Evolutionary conservation across 2,888 invertebrate species (phyloP), one percentile per base, ranked within the genome.

Genomic region (Leptogaster cylindrica): DNA sequence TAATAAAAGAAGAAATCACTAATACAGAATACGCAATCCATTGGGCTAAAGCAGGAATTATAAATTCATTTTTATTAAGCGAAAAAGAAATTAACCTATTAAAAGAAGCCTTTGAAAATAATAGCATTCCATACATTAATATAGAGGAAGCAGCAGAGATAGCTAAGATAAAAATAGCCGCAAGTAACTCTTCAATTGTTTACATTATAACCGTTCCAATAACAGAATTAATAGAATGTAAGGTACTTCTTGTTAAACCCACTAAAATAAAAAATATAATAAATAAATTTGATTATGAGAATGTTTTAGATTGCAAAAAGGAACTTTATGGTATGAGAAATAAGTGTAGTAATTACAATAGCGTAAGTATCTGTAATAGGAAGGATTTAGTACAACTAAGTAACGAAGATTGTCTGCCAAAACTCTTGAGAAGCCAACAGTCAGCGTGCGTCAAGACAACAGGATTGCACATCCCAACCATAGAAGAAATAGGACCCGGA

Each of bases 31-130:
- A 68, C 31, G 70, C 71, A 3, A 65, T 70, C 16, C 67, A 71
- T 58, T 70, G 68, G 70, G 70, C 68, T 18, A 70, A 71, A 66
- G 48, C 18, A 48, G 69, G 68, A 8, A 55, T 70, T 28, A 50
- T 70, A 39, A 72, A 71, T 31, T 64, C 71, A 7, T 67, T 71
- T 12, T 70, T 71, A 18, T 48, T 72, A 14, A 71, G 68, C 6
- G 67, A 52, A 20, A 58, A 61, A 16, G 70, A 72, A 67, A 66
- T 71, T 14, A 25, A 65, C 23, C 18, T 67, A 55, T 69, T 48
- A 31, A 51, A 61, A 33, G 65, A 66, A 51, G 51, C 68, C 39
- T 48, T 70, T 16, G 20, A 69, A 18, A 67, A 69, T 33, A 55
- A 70, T 41, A 58, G 68, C 5, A 64, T 71, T 28, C 70, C 67